phyloP scores from a whole-genome alignment of 2,113 vertebrate species.

The Etheostoma spectabile region DNA sequence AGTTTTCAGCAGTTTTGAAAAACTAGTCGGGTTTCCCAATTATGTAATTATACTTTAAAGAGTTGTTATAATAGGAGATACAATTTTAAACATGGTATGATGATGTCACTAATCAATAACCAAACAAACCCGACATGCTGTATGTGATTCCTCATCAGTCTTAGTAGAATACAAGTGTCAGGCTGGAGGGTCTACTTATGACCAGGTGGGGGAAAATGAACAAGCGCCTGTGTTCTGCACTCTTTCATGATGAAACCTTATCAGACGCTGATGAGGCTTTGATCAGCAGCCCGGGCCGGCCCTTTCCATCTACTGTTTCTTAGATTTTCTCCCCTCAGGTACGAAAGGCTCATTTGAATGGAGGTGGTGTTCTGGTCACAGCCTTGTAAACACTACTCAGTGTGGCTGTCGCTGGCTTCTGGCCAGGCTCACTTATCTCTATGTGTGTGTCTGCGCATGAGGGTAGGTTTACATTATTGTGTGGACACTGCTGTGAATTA shows the following conservation, averaged over 20 bases:
- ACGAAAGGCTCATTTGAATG: constrained; percentile 26
- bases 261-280: constrained; percentile 30
- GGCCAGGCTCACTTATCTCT: background rate
- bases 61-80: background rate
- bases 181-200: constrained; percentile 9
- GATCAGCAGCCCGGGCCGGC: background rate
- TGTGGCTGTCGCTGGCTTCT: constrained; percentile 31
- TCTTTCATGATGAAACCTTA: constrained; percentile 24
- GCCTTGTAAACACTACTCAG: constrained; percentile 35
- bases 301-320: constrained; percentile 21
- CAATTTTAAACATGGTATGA: background rate
- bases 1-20: background rate
- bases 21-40: background rate
- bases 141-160: background rate
- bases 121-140: background rate
- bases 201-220: constrained; percentile 18
- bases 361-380: constrained; percentile 36
- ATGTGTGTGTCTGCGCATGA: background rate
- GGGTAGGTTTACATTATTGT: constrained; percentile 11
- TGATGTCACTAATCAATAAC: background rate
- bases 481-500: constrained; percentile 15
- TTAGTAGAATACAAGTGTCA: background rate
- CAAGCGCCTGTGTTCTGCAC: background rate
- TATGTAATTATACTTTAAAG: background rate
- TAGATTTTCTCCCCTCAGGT: constrained; percentile 19